Percentiles rank a stretch among this genome's conserved stretches.
These are phyloP conservation scores for Nilaparvata lugens DNA, from an alignment of 1,140 invertebrate species.

Conservation along the genomic window DNA sequence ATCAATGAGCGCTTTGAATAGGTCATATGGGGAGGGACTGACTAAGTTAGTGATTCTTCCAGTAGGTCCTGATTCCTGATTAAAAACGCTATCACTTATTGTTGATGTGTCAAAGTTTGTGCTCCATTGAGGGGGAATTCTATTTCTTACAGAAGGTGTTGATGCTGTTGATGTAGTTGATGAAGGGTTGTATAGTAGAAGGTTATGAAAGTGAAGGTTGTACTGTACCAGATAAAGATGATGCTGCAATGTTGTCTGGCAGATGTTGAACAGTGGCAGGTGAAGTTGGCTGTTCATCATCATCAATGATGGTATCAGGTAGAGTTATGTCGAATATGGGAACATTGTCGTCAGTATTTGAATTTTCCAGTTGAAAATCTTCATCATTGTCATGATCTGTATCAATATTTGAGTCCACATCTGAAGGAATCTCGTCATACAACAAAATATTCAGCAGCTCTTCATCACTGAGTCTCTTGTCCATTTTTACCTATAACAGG, in stretches of 20 bases:
- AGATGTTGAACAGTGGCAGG: not conserved
- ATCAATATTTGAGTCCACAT: not conserved
- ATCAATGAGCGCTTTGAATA: constrained; percentile 5
- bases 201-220: not conserved
- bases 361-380: not conserved
- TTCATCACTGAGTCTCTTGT: constrained; percentile 1
- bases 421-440: constrained; percentile 2
- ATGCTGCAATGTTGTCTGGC: not conserved
- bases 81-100: not conserved
- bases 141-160: not conserved
- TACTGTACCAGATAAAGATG: not conserved
- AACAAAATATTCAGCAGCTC: not conserved
- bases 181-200: not conserved
- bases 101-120: not conserved
- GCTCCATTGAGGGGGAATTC: not conserved
- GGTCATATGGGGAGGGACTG: constrained; percentile 3
- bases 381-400: not conserved
- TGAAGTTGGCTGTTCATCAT: not conserved
- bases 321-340: not conserved
- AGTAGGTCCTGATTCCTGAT: not conserved
- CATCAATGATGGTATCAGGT: not conserved
- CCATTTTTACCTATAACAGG: constrained; percentile 4
- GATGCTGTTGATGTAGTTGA: too few species aligned
- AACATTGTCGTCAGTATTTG: not conserved
- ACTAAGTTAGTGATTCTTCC: constrained; percentile 1